Evolutionary conservation across 2,797 vertebrate genomes (phyloP), one percentile per base, ranked within the genome.

Genomic region (Myotis findleyi): DNA sequence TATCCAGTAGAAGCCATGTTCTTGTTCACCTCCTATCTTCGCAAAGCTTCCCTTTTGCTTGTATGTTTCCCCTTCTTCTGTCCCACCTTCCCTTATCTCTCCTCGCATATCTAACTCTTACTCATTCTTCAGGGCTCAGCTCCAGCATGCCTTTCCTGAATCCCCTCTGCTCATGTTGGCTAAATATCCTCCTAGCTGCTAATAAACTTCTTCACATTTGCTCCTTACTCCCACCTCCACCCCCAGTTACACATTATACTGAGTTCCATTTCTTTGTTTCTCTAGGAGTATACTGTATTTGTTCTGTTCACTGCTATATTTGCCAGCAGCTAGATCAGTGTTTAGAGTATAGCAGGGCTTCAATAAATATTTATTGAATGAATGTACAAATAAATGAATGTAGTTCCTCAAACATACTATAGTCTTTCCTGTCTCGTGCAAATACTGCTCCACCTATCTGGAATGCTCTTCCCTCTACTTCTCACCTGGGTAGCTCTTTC

Each of bases 331-430:
- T 71, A 57, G 23, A 71, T 75, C n/a, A 69, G n/a, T 27, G 30
- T 30, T 79, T 8, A 81, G 7, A 14, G 41, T 55, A 71, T 2
- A 72, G 14, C 2, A 30, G 55, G n/a, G 6, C 59, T 80, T 95
- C 18, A 57, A 33, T 12, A 76, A 90, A 25, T 86, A 76, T 79
- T 88, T 88, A n/a, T n/a, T 89, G 73, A 83, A 87, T 93, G 51
- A 91, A 62, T 38, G 55, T 20, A 88, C 18, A 33, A 71, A 62
- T 30, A 51, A 81, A 59, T 23, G 6, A 83, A 80, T 53, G 16
- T 12, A 77, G 25, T 64, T 91, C 23, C 44, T 92, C 36, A 86
- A 73, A 72, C 80, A 79, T 18, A 20, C 14, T 1, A 51, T 17
- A 18, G 51, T 44, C 36, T 77, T 95, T 88, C 62, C 36, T 85